A percentile compares a stretch with the other conserved stretches of the same genome.
Evolutionary conservation across 2,113 vertebrate species (phyloP).

Genomic region (Rhadina sibilatrix): DNA sequence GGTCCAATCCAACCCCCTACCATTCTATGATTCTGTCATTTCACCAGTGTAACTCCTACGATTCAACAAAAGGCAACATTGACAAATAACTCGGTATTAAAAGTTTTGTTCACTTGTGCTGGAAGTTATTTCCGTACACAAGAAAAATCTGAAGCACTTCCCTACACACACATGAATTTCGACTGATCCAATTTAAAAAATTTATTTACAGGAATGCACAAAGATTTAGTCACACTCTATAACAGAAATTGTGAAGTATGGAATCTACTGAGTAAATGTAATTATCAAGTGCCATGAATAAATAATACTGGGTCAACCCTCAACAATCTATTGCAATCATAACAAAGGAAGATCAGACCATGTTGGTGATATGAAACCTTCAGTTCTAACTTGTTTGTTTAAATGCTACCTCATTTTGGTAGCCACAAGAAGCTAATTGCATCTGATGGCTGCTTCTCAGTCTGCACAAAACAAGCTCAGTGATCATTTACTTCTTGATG

Average conservation of each 20-base stretch:
- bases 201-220: neutral
- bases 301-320: constrained; percentile 4
- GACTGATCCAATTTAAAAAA: neutral
- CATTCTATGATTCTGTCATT: neutral
- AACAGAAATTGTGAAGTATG: neutral
- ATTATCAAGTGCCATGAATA: neutral
- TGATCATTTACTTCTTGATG: neutral
- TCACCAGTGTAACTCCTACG: neutral
- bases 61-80: constrained; percentile 4
- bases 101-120: neutral
- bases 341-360: neutral
- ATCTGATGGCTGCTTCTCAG: neutral
- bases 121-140: neutral
- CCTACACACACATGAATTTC: neutral
- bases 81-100: constrained; percentile 16
- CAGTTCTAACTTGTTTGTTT: neutral
- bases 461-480: neutral
- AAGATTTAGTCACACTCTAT: neutral
- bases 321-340: neutral
- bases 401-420: neutral
- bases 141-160: constrained; percentile 18
- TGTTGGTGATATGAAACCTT: neutral
- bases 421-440: neutral
- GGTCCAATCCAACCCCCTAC: neutral
- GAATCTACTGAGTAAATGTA: neutral